Percentiles rank a stretch among this genome's conserved stretches.
phyloP scores from a whole-genome alignment of 2,113 vertebrate genomes.

The Xiphias gladius region DNA sequence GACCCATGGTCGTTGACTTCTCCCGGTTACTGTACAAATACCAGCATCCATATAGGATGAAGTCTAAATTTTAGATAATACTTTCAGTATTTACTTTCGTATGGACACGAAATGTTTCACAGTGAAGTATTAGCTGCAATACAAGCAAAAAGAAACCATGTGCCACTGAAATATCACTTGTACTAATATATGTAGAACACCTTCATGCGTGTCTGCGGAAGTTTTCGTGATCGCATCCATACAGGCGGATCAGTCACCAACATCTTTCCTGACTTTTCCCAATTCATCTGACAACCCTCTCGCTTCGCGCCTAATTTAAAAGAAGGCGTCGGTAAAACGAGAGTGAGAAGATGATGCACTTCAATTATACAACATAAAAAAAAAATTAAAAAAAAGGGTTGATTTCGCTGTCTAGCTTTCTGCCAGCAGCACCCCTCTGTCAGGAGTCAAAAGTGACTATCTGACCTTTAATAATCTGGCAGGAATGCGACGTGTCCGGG shows the following conservation, averaged over 20 bases:
- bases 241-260: neutral
- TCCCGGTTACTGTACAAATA: too few species aligned
- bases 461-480: conserved; percentile 61
- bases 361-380: neutral
- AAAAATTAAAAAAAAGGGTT: neutral
- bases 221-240: neutral
- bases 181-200: neutral
- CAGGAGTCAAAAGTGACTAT: conserved; percentile 39
- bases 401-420: neutral
- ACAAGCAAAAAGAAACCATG: too few species aligned
- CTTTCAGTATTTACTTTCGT: too few species aligned
- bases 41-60: too few species aligned
- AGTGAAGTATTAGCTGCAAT: too few species aligned
- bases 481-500: conserved; percentile 71
- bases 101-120: too few species aligned
- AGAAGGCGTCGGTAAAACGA: neutral
- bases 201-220: neutral
- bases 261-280: too few species aligned
- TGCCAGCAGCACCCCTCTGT: conserved; percentile 44
- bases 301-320: neutral
- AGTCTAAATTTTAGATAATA: too few species aligned
- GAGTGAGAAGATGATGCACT: neutral
- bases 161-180: neutral
- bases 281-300: too few species aligned
- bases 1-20: too few species aligned